Percentiles rank a stretch among this genome's conserved stretches.
Evolutionary conservation across 1,140 invertebrate genomes (phyloP).

Genomic region (Leptopilina boulardi): DNA sequence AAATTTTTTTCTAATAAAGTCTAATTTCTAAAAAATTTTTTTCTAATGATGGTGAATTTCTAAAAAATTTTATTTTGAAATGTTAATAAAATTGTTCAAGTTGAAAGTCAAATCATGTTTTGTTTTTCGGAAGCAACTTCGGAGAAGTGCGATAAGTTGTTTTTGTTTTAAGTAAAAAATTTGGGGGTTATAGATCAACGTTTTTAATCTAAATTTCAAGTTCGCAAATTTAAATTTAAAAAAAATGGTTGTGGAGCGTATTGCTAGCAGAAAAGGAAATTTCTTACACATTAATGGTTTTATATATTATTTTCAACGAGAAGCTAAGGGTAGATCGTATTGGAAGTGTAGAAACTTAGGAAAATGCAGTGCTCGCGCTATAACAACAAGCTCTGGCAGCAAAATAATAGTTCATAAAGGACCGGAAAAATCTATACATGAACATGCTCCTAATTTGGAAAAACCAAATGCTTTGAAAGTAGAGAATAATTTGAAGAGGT

Average conservation of each 20-base stretch:
- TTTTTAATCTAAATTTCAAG: slow-evolving; percentile 1
- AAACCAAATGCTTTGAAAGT: not conserved
- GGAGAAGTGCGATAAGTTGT: no score
- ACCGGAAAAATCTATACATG: not conserved
- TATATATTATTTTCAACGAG: slow-evolving; percentile 5
- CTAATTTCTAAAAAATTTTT: not conserved
- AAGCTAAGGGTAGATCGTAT: not conserved
- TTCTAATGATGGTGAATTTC: no score
- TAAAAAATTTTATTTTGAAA: no score
- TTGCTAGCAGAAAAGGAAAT: not conserved
- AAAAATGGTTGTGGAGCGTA: not conserved
- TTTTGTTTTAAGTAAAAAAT: no score
- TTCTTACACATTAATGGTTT: not conserved
- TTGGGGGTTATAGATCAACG: no score
- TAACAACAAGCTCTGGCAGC: not conserved
- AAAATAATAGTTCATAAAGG: slow-evolving; percentile 2
- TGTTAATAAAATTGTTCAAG: not conserved
- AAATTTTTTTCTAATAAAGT: not conserved
- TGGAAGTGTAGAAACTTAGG: not conserved
- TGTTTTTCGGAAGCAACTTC: no score
- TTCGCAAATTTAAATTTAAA: not conserved
- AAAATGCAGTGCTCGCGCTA: not conserved
- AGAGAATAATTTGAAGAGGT: not conserved
- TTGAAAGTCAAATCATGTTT: no score
- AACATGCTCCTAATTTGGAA: not conserved